Conservation (phyloP, 1,140 invertebrate genomes). For the Bicyclus anynana region DNA sequence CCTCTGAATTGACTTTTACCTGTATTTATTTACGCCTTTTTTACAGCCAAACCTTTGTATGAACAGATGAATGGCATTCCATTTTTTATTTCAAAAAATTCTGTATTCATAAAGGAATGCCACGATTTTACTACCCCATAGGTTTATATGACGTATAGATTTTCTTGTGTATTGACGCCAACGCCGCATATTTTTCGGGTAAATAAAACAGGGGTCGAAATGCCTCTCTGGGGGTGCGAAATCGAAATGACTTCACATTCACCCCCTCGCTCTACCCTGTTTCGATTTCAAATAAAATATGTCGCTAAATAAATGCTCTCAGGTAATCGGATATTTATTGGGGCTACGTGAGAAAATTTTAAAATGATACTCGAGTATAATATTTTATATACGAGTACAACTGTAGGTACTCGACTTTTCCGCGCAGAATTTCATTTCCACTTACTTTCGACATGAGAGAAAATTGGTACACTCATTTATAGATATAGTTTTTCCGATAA, state of each 20-base stretch:
- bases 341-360: background rate
- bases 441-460: no score
- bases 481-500: no score
- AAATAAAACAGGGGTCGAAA: conserved; percentile 32
- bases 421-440: no score
- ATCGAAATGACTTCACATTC: conserved; percentile 31
- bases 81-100: background rate
- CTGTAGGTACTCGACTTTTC: no score
- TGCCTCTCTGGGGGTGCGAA: conserved; percentile 37
- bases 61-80: background rate
- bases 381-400: conserved; percentile 1
- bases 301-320: conserved; percentile 26
- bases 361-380: background rate
- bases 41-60: no score
- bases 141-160: background rate
- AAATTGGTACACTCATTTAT: no score
- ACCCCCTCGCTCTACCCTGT: conserved; percentile 16
- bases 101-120: background rate
- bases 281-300: conserved; percentile 40
- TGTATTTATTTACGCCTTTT: no score
- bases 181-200: conserved; percentile 6
- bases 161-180: background rate
- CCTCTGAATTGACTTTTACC: no score
- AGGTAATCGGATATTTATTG: background rate
- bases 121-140: background rate